Conservation (phyloP, 2,888 invertebrate genomes). For the Mycogona germanica region DNA sequence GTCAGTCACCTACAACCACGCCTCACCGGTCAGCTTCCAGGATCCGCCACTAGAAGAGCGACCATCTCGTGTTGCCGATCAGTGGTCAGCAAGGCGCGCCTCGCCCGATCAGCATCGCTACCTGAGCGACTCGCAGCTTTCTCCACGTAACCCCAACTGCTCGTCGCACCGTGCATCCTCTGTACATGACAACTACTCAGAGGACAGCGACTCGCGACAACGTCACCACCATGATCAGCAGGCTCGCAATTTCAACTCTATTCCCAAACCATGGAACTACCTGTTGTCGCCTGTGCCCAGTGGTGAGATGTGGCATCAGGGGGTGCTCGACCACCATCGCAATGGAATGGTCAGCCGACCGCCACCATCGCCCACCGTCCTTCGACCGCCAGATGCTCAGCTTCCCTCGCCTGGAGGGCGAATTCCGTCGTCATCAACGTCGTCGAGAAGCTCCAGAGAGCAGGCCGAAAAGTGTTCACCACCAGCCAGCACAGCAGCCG, state of each 20-base stretch:
- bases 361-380: conserved; percentile 1
- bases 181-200: background rate
- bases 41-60: background rate
- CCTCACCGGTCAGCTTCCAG: background rate
- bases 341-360: background rate
- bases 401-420: background rate
- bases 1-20: conserved; percentile 10
- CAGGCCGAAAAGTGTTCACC: too few relatives aligned
- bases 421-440: too few relatives aligned
- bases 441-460: too few relatives aligned
- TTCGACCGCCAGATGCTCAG: background rate
- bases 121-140: conserved; percentile 16
- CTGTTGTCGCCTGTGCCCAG: background rate
- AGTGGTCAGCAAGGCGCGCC: background rate
- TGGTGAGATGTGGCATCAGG: background rate
- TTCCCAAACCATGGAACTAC: conserved; percentile 15
- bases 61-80: background rate
- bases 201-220: background rate
- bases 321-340: background rate
- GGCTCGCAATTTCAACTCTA: conserved; percentile 13
- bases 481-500: background rate
- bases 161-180: background rate
- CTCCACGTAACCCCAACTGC: background rate
- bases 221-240: too few relatives aligned
- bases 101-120: background rate